These are phyloP conservation scores for Gopherus flavomarginatus DNA, from an alignment of 2,113 vertebrate genomes.

Conservation along the genomic window DNA sequence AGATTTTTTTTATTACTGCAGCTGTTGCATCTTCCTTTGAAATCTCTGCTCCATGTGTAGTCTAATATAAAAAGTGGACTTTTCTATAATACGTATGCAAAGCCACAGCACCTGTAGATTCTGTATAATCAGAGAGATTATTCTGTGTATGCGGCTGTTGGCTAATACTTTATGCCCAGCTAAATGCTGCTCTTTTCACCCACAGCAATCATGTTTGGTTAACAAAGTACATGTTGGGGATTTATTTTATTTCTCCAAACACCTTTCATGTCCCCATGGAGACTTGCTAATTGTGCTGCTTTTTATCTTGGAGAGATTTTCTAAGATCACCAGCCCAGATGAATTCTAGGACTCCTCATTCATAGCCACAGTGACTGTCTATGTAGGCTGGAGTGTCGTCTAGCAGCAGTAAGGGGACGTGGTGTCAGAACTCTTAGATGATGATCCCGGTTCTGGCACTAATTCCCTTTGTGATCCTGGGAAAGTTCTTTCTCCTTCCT, in stretches of 20 bases:
- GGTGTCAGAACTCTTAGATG: background rate
- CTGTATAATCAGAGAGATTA: background rate
- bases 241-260: background rate
- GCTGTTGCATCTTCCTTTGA: background rate
- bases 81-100: background rate
- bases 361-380: fast-evolving
- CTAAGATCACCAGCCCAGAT: background rate
- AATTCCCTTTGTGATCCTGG: background rate
- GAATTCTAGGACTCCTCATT: fast-evolving
- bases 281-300: background rate
- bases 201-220: background rate
- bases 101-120: background rate
- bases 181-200: background rate
- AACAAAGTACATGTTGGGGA: background rate
- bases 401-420: background rate
- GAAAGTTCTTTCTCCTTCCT: background rate
- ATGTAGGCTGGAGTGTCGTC: background rate
- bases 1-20: background rate
- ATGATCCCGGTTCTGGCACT: background rate
- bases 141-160: background rate
- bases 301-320: fast-evolving
- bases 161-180: background rate
- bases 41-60: background rate
- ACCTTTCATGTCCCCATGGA: background rate
- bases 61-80: background rate